Conservation (phyloP, 2,113 vertebrate species). For the Alces alces region DNA sequence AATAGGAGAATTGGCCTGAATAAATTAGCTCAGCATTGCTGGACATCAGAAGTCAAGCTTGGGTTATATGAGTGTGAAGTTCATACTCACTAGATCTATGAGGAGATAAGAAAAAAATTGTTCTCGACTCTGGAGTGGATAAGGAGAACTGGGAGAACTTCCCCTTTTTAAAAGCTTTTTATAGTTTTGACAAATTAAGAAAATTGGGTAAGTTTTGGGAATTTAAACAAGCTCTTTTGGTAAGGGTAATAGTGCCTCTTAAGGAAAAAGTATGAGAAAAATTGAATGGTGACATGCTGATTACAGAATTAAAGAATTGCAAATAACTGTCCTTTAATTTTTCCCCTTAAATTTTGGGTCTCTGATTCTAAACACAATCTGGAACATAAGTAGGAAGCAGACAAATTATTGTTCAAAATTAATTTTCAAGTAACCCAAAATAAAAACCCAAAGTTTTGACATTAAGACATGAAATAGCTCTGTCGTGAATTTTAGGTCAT, state of each 20-base stretch:
- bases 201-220: background rate
- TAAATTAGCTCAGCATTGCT: background rate
- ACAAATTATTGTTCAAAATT: background rate
- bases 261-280: background rate
- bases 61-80: background rate
- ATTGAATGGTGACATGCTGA: background rate
- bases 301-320: background rate
- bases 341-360: background rate
- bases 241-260: background rate
- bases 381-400: background rate
- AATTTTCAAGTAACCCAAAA: background rate
- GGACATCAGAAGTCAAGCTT: background rate
- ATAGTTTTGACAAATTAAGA: background rate
- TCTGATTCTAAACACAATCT: constrained; percentile 18
- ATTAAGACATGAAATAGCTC: background rate
- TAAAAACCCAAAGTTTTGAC: background rate
- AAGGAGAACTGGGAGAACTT: background rate
- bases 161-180: background rate
- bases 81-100: background rate
- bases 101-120: background rate
- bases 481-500: background rate
- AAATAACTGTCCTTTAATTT: background rate
- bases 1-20: background rate
- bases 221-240: background rate
- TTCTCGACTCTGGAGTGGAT: background rate